Conservation (phyloP, 2,888 invertebrate genomes). For the Pomacea canaliculata region DNA sequence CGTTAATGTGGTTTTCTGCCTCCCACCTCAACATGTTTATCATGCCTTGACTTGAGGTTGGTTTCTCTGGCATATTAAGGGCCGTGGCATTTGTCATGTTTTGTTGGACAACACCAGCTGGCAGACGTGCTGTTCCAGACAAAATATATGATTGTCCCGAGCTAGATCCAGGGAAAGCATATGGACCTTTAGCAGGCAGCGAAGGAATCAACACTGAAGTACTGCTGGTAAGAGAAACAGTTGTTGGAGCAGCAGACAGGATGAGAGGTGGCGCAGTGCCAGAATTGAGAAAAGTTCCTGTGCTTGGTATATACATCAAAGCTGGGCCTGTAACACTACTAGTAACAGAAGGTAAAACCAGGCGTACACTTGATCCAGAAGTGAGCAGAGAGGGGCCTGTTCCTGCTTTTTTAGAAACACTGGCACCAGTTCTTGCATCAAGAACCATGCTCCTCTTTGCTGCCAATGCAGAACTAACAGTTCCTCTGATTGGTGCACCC, state of each 20-base stretch:
- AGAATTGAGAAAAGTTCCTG: neutral
- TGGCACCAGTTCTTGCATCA: constrained; percentile 11
- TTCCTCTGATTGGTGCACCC: neutral
- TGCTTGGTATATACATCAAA: constrained; percentile 12
- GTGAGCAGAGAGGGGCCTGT: constrained; percentile 4
- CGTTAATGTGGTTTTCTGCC: constrained; percentile 44
- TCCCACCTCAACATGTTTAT: constrained; percentile 56
- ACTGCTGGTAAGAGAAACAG: neutral
- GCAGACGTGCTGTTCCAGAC: neutral
- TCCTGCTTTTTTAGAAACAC: neutral
- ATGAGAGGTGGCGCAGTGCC: neutral
- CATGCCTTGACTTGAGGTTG: constrained; percentile 54
- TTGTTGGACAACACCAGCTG: neutral
- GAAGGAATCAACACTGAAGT: constrained; percentile 3
- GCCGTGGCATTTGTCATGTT: neutral
- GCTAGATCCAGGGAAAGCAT: too few relatives aligned
- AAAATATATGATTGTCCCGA: neutral
- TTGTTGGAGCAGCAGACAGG: neutral
- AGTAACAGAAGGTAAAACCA: constrained; percentile 6
- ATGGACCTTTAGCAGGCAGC: neutral
- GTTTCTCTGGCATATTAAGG: constrained; percentile 31
- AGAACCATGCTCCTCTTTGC: constrained; percentile 1
- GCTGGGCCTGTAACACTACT: constrained; percentile 1
- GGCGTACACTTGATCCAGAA: constrained; percentile 11
- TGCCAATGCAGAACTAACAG: neutral